phyloP scores from a whole-genome alignment of 2,113 vertebrate species.

The Nyctereutes procyonoides region DNA sequence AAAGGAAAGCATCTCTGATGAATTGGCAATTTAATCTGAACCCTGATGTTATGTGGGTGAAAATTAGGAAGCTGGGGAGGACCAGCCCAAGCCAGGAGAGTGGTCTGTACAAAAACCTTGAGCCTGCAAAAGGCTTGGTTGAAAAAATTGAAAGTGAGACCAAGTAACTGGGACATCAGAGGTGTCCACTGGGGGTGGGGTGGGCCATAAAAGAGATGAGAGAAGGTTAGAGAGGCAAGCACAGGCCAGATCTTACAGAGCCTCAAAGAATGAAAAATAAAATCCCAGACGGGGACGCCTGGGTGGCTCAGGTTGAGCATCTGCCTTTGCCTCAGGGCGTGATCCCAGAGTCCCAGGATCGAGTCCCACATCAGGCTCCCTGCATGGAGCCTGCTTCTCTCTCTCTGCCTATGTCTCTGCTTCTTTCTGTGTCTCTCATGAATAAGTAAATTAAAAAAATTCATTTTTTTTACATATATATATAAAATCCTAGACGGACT shows the following conservation, averaged over 20 bases:
- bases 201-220: background rate
- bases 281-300: background rate
- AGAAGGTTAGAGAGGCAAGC: background rate
- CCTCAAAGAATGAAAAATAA: background rate
- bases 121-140: background rate
- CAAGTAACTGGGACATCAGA: background rate
- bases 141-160: background rate
- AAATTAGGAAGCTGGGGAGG: background rate
- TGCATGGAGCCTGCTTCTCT: no score
- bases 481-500: no score
- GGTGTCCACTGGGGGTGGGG: fast-evolving
- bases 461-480: no score
- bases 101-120: background rate
- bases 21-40: background rate
- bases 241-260: background rate
- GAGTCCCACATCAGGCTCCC: no score
- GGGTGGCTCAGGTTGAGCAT: no score
- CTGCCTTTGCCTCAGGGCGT: no score
- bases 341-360: no score
- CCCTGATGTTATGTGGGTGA: background rate
- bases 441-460: no score
- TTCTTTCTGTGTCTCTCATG: no score
- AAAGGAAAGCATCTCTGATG: background rate
- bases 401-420: no score
- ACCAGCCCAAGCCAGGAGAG: background rate